Evolutionary conservation across 2,888 invertebrate genomes (phyloP), one percentile per base, ranked within the genome.

Genomic region (Agrochola lychnidis): DNA sequence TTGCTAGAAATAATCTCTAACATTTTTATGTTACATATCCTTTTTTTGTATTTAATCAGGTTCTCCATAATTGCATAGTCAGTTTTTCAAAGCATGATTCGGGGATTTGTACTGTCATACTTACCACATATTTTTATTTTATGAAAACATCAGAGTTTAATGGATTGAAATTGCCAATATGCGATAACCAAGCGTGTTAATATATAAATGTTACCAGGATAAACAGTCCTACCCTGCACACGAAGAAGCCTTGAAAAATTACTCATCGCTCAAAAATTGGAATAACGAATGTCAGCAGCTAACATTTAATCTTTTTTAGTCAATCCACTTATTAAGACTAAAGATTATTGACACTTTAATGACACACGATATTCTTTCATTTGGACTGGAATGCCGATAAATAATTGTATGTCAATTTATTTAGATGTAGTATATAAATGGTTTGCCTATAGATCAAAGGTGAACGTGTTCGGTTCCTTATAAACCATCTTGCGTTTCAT

Each of bases 401-500:
- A 77, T 82, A 76, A 84, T 59, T 70, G 66, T 59, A 73, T 77
- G 72, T 56, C 69, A 84, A 80, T 82, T 70, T 82, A 74, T 84
- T 71, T 67, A 66, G 69, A 70, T 68, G 67, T 57, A 70, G 66
- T 76, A 51, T 69, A 78, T 80, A 70, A 75, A 84, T 75, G 74
- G 63, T 69, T 84, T 71, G 40, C n/a, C 19, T 84, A 63, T 72
- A 85, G 77, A 84, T 76, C 75, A 82, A 82, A 85, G 78, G 78
- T 86, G 66, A 79, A 85, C 82, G 59, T 62, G 76, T 74, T 79
- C 48, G 45, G 73, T 70, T 71, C 45, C 30, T 61, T 59, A 70
- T 76, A 63, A 79, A 78, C 74, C 77, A 73, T 76, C 67, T 66
- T 83, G 56, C 53, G 63, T 71, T 73, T 86, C 64, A 70, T 78